Evolutionary conservation across 2,888 invertebrate genomes (phyloP).

Genomic region (Drosophila pegasa): DNA sequence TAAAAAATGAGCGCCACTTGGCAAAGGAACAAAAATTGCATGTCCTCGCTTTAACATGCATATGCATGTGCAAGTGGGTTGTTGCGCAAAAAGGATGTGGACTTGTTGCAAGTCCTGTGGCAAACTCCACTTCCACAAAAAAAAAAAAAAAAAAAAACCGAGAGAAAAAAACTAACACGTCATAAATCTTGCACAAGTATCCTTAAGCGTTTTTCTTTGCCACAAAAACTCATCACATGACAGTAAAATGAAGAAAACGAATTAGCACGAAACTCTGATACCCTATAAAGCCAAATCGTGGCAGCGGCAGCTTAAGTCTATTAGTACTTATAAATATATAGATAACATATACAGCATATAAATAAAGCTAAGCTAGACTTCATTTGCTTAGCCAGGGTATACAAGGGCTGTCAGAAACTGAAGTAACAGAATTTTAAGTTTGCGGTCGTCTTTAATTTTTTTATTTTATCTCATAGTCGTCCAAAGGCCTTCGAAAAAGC

Average conservation of each 20-base stretch:
- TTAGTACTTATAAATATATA: not conserved
- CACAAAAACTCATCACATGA: slow-evolving; percentile 48
- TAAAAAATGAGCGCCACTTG: slow-evolving; percentile 78
- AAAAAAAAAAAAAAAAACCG: slow-evolving; percentile 25
- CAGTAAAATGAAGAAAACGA: slow-evolving; percentile 15
- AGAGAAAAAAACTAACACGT: slow-evolving; percentile 66
- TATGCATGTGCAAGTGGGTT: slow-evolving; percentile 52
- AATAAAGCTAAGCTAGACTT: not conserved
- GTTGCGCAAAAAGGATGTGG: slow-evolving; percentile 17
- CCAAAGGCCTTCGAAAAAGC: slow-evolving; percentile 45
- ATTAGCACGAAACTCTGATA: slow-evolving; percentile 13
- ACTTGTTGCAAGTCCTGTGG: slow-evolving; percentile 40
- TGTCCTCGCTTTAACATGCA: slow-evolving; percentile 67
- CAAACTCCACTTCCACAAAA: slow-evolving; percentile 57
- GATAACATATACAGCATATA: too few species aligned
- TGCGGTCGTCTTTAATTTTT: not conserved
- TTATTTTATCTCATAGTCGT: slow-evolving; percentile 44
- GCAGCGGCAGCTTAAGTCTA: not conserved
- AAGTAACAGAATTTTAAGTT: not conserved
- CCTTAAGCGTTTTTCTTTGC: slow-evolving; percentile 66
- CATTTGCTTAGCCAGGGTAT: not conserved
- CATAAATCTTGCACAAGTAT: slow-evolving; percentile 77
- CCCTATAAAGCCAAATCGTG: slow-evolving; percentile 10
- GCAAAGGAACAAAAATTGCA: slow-evolving; percentile 70
- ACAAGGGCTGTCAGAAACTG: not conserved